Percentiles rank a stretch among this genome's conserved stretches.
Evolutionary conservation across 2,797 vertebrate species (phyloP).

Genomic region (Channallabes apus): DNA sequence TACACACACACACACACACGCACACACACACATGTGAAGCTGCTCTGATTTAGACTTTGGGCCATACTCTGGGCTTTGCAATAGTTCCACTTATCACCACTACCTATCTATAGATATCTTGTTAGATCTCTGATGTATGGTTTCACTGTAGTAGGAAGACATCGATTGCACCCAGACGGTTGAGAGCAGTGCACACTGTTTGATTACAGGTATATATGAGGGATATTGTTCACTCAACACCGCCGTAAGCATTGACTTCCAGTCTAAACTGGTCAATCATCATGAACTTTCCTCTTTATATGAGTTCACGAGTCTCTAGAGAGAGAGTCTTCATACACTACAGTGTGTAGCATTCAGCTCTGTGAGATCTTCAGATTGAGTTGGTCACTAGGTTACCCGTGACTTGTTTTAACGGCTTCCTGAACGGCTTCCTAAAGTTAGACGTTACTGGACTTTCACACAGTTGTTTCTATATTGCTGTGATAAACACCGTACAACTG

Average conservation of each 20-base stretch:
- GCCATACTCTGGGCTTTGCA: not conserved
- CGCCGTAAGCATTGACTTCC: slow-evolving; percentile 26
- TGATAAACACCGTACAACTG: no score
- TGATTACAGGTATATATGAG: slow-evolving; percentile 8
- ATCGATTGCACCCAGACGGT: not conserved
- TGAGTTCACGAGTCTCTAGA: slow-evolving; percentile 34
- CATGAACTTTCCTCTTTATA: slow-evolving; percentile 23
- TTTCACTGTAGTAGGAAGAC: slow-evolving; percentile 9
- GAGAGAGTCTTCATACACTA: slow-evolving; percentile 26
- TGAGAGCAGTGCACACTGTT: slow-evolving; percentile 8
- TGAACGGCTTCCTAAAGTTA: not conserved
- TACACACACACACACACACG: slow-evolving; percentile 25
- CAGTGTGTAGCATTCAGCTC: slow-evolving; percentile 18
- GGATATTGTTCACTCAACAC: slow-evolving; percentile 30
- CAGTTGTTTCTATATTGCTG: slow-evolving; percentile 13
- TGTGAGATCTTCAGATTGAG: slow-evolving; percentile 40
- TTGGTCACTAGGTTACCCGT: slow-evolving; percentile 17
- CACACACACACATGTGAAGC: not conserved
- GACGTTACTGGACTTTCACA: slow-evolving; percentile 28
- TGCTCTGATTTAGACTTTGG: slow-evolving; percentile 14
- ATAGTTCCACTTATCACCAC: slow-evolving; percentile 2
- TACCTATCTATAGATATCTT: slow-evolving; percentile 16
- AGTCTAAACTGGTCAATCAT: slow-evolving; percentile 33
- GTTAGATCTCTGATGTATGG: slow-evolving; percentile 18
- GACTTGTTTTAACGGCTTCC: not conserved